Evolutionary conservation across 2,797 vertebrate species (phyloP), one percentile per base, ranked within the genome.

Genomic region (Diceros bicornis): DNA sequence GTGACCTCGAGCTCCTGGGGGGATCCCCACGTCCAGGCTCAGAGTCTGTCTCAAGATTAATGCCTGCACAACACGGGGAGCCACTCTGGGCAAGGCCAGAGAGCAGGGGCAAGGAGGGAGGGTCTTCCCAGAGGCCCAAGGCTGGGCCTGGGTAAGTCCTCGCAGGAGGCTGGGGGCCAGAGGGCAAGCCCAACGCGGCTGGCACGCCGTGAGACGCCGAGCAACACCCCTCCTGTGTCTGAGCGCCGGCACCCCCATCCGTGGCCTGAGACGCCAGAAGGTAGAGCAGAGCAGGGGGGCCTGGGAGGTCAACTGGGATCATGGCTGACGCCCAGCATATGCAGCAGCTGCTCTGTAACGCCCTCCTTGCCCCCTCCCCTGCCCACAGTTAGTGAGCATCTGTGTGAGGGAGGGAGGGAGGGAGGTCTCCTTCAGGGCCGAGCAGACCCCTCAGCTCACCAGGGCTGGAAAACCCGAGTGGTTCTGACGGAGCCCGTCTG

Each of bases 321-420:
- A 7, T 0, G 2, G 86, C 41, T 59, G 6, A n/a, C 4, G 12
- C 55, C 25, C 4, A 12, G 50, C 4, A 5, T 32, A 27, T 8
- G 16, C 13, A 41, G 57, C 91, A 64, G 41, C 18, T 6, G 44
- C 44, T 18, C 69, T 17, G 57, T 41, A 9, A 13, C 21, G 41
- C 41, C 41, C 68, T 71, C 21, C 29, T 47, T 1, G 1, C 27
- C 12, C 12, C 55, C 25, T 57, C 50, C 62, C 14, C 44, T 13
- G 44, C 44, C 72, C 16, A 1, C 27, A 11, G 27, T 32, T 20
- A 34, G n/a, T 32, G 52, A 23, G 64, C 41, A 41, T 41, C 41
- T 41, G 41, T 8, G 8, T 18, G n/a, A 34, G 29, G 41, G 32
- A 29, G 20, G 17, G 41, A 44, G 17, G 20, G 17, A 3, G 32